Evolutionary conservation across 2,888 invertebrate genomes (phyloP).

Genomic region (Atherix ibis): DNA sequence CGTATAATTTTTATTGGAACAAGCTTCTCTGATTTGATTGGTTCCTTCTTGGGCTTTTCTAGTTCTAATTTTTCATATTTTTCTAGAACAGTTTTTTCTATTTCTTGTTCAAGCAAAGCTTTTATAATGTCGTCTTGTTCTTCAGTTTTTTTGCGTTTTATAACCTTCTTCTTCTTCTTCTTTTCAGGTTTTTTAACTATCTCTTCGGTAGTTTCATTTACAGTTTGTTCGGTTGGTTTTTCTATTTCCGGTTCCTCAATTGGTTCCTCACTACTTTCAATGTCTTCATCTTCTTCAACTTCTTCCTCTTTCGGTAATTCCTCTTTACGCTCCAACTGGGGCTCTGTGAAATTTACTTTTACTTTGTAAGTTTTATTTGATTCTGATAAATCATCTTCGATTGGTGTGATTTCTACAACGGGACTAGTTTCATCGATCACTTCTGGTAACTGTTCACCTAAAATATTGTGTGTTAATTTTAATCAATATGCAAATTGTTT

Average conservation of each 20-base stretch:
- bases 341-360: no score
- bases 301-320: not conserved
- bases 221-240: conserved; percentile 17
- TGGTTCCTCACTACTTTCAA: not conserved
- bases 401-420: no score
- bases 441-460: no score
- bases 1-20: conserved; percentile 44
- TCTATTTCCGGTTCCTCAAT: conserved; percentile 14
- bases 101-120: conserved; percentile 26
- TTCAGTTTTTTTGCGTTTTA: conserved; percentile 18
- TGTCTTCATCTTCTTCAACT: not conserved
- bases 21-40: conserved; percentile 19
- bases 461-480: no score
- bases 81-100: conserved; percentile 32
- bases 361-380: no score
- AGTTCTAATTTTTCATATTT: conserved; percentile 31
- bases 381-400: no score
- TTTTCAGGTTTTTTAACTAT: conserved; percentile 9
- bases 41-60: conserved; percentile 24
- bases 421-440: no score
- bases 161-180: conserved; percentile 18
- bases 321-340: conserved; percentile 12
- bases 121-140: conserved; percentile 28
- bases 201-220: conserved; percentile 5
- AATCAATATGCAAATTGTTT: no score